phyloP scores from a whole-genome alignment of 2,797 vertebrate genomes.

The Siniperca obscura region DNA sequence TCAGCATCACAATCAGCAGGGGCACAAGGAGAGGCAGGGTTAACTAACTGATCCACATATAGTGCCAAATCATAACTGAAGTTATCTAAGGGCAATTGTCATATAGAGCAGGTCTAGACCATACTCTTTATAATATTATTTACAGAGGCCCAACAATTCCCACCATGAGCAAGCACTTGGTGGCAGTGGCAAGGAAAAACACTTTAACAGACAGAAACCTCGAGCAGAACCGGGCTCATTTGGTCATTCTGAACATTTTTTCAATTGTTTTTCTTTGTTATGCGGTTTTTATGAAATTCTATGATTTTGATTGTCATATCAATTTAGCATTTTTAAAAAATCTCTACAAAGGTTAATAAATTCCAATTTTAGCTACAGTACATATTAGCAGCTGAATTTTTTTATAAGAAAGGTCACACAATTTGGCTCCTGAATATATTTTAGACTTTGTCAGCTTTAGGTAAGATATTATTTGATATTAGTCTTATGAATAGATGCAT shows the following conservation, averaged over 20 bases:
- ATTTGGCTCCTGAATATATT: constrained; percentile 14
- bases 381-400: not conserved
- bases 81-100: too few species aligned
- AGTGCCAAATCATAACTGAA: too few species aligned
- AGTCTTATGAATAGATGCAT: not conserved
- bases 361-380: not conserved
- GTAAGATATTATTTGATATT: not conserved
- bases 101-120: too few species aligned
- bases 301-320: not conserved
- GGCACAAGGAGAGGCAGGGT: too few species aligned
- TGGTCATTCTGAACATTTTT: constrained; percentile 13
- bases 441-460: not conserved
- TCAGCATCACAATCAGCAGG: too few species aligned
- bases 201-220: too few species aligned
- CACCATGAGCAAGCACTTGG: too few species aligned
- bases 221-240: not conserved
- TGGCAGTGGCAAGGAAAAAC: too few species aligned
- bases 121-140: too few species aligned
- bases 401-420: constrained; percentile 1
- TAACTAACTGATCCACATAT: too few species aligned
- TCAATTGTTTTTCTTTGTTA: not conserved
- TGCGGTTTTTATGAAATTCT: not conserved
- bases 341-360: constrained; percentile 26
- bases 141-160: too few species aligned
- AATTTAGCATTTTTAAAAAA: not conserved